A percentile compares a stretch with the other conserved stretches of the same genome.
These are phyloP conservation scores for Canis aureus DNA, from an alignment of 2,113 vertebrate genomes.

Conservation along the genomic window DNA sequence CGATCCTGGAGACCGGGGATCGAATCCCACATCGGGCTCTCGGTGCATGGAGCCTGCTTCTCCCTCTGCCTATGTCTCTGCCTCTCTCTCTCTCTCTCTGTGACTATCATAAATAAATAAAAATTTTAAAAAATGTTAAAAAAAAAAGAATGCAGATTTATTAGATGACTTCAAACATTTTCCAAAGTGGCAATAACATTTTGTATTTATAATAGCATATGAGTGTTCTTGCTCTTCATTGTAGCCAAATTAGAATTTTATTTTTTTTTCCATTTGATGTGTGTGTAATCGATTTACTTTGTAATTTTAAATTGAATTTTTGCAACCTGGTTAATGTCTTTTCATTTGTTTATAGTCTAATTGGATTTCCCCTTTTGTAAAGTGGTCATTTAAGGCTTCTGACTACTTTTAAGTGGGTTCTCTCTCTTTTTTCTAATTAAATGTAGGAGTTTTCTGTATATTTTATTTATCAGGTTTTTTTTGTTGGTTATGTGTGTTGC, in stretches of 20 bases:
- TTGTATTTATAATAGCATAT: neutral
- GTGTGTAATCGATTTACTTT: neutral
- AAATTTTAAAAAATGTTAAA: no score
- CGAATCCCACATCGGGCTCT: no score
- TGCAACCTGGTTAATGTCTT: neutral
- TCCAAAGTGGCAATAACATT: neutral
- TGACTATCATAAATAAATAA: no score
- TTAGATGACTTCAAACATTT: conserved; percentile 10
- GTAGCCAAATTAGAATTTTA: neutral
- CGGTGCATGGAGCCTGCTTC: no score
- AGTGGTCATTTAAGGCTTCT: neutral
- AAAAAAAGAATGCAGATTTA: neutral
- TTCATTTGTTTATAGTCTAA: neutral
- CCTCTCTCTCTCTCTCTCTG: no score
- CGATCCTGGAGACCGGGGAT: no score
- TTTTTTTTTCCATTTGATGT: neutral
- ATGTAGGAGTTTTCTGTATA: neutral
- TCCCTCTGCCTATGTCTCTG: no score
- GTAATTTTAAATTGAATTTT: conserved; percentile 27
- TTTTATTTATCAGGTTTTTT: neutral
- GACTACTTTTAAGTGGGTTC: neutral
- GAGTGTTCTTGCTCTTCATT: neutral
- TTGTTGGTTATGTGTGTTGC: neutral
- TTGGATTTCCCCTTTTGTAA: neutral
- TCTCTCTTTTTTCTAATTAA: neutral